These are phyloP conservation scores for Spheniscus humboldti DNA, from an alignment of 2,797 vertebrate species.

Conservation along the genomic window DNA sequence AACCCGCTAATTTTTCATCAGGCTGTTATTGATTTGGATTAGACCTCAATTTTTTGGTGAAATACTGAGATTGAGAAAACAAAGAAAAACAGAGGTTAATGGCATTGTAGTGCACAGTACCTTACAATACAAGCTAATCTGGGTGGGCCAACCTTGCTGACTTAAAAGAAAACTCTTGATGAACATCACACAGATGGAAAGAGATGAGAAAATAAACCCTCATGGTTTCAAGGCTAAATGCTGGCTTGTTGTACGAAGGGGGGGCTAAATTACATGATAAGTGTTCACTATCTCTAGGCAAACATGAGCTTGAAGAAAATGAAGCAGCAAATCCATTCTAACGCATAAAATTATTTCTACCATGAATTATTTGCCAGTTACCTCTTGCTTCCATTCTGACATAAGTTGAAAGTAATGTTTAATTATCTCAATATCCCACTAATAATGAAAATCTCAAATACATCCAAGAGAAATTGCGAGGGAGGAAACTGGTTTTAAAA, in stretches of 20 bases:
- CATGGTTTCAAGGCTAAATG: not conserved
- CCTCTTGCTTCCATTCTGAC: not conserved
- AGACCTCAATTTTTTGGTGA: not conserved
- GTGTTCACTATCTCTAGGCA: not conserved
- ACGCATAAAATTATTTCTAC: not conserved
- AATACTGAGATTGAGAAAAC: not conserved
- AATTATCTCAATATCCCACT: slow-evolving; percentile 37
- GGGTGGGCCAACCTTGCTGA: not conserved
- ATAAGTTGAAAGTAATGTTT: slow-evolving; percentile 35
- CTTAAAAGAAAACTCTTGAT: not conserved
- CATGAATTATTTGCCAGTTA: not conserved
- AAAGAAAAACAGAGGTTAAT: not conserved
- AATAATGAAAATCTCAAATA: slow-evolving; percentile 49
- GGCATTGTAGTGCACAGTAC: not conserved
- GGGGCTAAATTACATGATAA: not conserved
- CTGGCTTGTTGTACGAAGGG: not conserved
- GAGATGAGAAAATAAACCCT: not conserved
- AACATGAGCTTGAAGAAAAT: not conserved
- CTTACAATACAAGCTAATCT: not conserved
- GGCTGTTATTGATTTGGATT: not conserved
- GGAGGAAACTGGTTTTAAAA: not conserved
- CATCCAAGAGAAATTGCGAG: not conserved
- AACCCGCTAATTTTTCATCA: not conserved
- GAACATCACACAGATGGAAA: not conserved
- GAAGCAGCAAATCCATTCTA: slow-evolving; percentile 9